Evolutionary conservation across 1,140 invertebrate species (phyloP).

Genomic region (Hyles vespertilio): DNA sequence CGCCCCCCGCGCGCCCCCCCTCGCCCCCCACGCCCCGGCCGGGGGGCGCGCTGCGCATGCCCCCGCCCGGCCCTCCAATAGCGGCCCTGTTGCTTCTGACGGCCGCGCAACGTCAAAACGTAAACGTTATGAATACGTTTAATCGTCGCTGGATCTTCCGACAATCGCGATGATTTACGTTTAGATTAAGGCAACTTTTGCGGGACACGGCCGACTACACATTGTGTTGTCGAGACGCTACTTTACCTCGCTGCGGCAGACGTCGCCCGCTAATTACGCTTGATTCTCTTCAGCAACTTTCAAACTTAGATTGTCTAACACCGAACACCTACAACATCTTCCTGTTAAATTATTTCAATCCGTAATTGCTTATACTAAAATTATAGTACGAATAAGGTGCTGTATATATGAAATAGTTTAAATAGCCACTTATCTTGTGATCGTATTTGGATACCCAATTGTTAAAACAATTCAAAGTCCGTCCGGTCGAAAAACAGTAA

Average conservation of each 20-base stretch:
- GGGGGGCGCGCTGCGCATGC: constrained; percentile 39
- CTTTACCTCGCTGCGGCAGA: constrained; percentile 16
- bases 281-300: neutral
- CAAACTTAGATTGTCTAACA: neutral
- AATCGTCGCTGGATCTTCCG: constrained; percentile 58
- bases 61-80: constrained; percentile 38
- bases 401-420: too few relatives aligned
- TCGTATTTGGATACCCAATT: too few relatives aligned
- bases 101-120: constrained; percentile 51
- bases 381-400: too few relatives aligned
- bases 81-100: constrained; percentile 71
- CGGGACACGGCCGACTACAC: constrained; percentile 21
- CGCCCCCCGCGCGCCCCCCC: constrained; percentile 21
- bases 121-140: constrained; percentile 69
- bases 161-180: constrained; percentile 53
- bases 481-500: constrained; percentile 28
- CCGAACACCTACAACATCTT: too few relatives aligned
- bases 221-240: constrained; percentile 19
- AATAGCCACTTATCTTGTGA: too few relatives aligned
- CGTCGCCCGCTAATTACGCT: constrained; percentile 2
- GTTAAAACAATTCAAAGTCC: constrained; percentile 13
- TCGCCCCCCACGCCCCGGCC: constrained; percentile 13
- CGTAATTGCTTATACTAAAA: too few relatives aligned
- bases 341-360: too few relatives aligned
- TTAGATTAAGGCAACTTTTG: constrained; percentile 40